Percentiles rank a stretch among this genome's conserved stretches.
phyloP scores from a whole-genome alignment of 2,797 vertebrate species.

The Cottoperca gobio region DNA sequence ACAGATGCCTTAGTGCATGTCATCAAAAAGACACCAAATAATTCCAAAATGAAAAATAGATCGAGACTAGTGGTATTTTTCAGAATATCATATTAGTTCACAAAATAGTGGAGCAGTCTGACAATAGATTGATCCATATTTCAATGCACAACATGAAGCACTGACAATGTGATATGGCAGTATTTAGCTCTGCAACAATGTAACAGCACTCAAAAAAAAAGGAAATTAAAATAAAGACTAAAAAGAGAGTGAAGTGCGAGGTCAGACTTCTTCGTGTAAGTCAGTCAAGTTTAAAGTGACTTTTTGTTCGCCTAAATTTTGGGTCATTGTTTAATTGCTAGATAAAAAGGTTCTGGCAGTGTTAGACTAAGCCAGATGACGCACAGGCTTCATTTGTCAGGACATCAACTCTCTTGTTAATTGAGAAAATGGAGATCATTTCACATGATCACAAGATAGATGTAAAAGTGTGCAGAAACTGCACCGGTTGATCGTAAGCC shows the following conservation, averaged over 20 bases:
- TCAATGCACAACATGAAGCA: constrained; percentile 47
- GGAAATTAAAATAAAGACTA: background rate
- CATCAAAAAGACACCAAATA: constrained; percentile 33
- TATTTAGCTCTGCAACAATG: constrained; percentile 59
- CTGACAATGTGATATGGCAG: constrained; percentile 52
- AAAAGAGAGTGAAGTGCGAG: constrained; percentile 16
- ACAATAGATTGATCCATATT: constrained; percentile 42
- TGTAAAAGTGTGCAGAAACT: constrained; percentile 19
- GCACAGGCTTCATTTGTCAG: constrained; percentile 22
- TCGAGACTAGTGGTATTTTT: constrained; percentile 62
- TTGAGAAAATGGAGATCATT: constrained; percentile 14
- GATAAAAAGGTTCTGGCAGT: constrained; percentile 37
- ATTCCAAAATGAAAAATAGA: constrained; percentile 28
- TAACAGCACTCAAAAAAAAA: constrained; percentile 37
- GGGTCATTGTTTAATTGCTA: constrained; percentile 1
- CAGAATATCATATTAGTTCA: constrained; percentile 63
- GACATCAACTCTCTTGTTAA: background rate
- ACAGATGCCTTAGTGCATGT: constrained; percentile 55
- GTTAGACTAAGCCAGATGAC: constrained; percentile 12
- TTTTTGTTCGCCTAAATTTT: background rate
- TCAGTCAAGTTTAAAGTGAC: background rate
- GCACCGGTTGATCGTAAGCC: constrained; percentile 26
- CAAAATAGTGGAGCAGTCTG: constrained; percentile 55
- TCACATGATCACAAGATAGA: constrained; percentile 5
- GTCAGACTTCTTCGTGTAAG: constrained; percentile 15